Evolutionary conservation across 2,888 invertebrate genomes (phyloP).

Genomic region (Eustalomyia histrio): DNA sequence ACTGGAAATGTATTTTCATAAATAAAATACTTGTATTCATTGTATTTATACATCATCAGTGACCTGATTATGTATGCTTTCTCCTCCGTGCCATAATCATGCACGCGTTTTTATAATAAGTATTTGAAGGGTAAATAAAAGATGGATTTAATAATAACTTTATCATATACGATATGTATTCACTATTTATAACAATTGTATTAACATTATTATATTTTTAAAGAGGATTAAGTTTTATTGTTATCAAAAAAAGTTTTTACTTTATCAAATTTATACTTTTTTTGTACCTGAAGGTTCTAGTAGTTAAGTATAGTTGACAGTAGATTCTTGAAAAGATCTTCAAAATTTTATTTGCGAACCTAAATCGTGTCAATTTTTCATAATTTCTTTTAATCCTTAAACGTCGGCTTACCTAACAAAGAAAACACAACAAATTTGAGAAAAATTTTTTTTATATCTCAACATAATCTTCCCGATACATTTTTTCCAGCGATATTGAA

Average conservation of each 20-base stretch:
- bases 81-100: constrained; percentile 19
- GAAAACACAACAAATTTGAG: no score
- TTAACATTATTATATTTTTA: constrained; percentile 52
- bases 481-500: no score
- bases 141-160: constrained; percentile 52
- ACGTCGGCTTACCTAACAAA: no score
- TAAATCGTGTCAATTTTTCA: no score
- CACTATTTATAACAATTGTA: constrained; percentile 47
- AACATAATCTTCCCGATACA: no score
- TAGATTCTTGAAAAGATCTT: no score
- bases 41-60: constrained; percentile 28
- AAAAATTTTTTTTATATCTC: no score
- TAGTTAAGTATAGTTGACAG: no score
- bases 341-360: no score
- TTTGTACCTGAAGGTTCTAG: no score
- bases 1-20: constrained; percentile 67
- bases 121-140: constrained; percentile 50
- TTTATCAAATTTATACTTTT: no score
- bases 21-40: constrained; percentile 18
- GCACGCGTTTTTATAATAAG: constrained; percentile 15
- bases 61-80: constrained; percentile 53
- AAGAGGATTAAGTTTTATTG: not conserved
- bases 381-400: no score
- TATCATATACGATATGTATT: constrained; percentile 44
- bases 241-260: not conserved